These are phyloP conservation scores for Nymphalis c-album DNA, from an alignment of 2,888 invertebrate genomes.

Conservation along the genomic window DNA sequence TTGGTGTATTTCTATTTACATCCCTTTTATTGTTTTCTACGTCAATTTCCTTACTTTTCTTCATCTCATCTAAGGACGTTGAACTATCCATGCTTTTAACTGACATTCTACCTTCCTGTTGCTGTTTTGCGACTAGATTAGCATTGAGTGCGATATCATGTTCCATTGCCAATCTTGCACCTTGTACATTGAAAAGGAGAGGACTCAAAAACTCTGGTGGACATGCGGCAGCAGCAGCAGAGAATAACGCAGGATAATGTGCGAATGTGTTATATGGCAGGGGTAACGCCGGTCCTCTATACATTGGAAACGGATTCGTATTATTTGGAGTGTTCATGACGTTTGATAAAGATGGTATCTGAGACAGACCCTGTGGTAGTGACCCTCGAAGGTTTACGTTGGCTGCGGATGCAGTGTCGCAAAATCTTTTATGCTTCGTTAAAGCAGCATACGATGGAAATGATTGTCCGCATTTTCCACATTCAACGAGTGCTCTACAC, in stretches of 20 bases:
- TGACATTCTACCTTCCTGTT: conserved; percentile 66
- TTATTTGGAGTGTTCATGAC: conserved; percentile 71
- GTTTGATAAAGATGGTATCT: conserved; percentile 68
- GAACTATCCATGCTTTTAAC: conserved; percentile 74
- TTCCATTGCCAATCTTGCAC: conserved; percentile 75
- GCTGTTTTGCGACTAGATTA: conserved; percentile 77
- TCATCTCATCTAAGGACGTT: conserved; percentile 67
- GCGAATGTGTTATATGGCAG: conserved; percentile 85
- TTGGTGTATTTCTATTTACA: conserved; percentile 80
- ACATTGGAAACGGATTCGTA: conserved; percentile 86
- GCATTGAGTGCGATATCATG: conserved; percentile 78
- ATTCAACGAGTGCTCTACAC: conserved; percentile 96
- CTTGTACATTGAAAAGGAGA: conserved; percentile 83
- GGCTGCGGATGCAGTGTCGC: conserved; percentile 88
- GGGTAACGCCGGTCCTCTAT: conserved; percentile 84
- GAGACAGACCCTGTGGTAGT: conserved; percentile 67
- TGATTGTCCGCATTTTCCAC: conserved; percentile 95
- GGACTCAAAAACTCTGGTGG: conserved; percentile 84
- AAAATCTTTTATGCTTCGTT: conserved; percentile 97
- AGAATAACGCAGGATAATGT: conserved; percentile 81
- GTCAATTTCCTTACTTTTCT: conserved; percentile 64
- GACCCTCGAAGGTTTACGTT: conserved; percentile 73
- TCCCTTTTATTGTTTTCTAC: conserved; percentile 58
- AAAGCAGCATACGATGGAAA: conserved; percentile 96
- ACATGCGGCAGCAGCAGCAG: conserved; percentile 74